These are phyloP conservation scores for Maniola hyperantus DNA, from an alignment of 2,888 invertebrate species.

Conservation along the genomic window DNA sequence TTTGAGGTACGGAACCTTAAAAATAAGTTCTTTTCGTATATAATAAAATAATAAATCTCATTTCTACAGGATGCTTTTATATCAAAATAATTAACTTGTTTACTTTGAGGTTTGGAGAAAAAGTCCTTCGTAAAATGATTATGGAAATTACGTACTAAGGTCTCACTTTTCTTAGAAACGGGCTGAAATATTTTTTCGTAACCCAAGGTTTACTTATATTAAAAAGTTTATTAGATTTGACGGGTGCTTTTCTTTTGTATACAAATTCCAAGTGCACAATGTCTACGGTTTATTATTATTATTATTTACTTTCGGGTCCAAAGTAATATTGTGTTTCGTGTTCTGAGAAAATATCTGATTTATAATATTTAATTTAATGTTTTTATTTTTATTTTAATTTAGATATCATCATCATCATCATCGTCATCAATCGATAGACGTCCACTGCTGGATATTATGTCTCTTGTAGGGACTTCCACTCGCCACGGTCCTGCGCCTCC, in stretches of 20 bases:
- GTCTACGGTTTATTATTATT: neutral
- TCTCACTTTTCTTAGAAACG: conserved; percentile 27
- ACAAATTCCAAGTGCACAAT: conserved; percentile 12
- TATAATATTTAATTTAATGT: neutral
- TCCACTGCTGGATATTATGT: too few species aligned
- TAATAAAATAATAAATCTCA: conserved; percentile 23
- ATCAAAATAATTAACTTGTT: conserved; percentile 36
- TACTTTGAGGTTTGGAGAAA: conserved; percentile 41
- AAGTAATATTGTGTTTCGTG: neutral
- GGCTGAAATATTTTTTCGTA: conserved; percentile 26
- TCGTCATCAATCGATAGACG: too few species aligned
- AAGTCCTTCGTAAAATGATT: conserved; percentile 41
- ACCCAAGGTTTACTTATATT: conserved; percentile 33
- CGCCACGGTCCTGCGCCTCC: too few species aligned
- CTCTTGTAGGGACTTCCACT: too few species aligned
- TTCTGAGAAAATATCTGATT: neutral
- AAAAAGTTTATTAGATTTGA: conserved; percentile 34
- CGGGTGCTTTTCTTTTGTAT: conserved; percentile 20
- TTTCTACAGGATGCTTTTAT: conserved; percentile 29
- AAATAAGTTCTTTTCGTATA: neutral
- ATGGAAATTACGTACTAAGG: conserved; percentile 32
- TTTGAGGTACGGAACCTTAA: too few species aligned
- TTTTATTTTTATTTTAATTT: too few species aligned
- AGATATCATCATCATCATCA: too few species aligned
- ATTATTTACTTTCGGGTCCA: neutral